Base-by-base conservation (phyloP, 2,113 vertebrate genomes). In the Poecilia latipinna region DNA sequence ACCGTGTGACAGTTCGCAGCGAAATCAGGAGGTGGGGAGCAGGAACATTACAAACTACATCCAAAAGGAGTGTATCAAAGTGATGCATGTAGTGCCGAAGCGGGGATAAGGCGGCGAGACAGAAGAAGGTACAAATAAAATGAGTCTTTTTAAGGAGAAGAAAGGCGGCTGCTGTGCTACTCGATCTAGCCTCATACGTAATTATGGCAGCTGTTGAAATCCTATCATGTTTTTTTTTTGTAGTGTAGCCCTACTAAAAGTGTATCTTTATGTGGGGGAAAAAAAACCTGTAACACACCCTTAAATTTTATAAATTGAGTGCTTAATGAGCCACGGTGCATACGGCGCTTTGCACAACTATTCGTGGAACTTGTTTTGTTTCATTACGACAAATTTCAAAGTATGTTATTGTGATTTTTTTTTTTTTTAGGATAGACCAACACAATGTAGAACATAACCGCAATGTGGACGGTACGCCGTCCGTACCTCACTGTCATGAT, bases 11-110 rank as follows among this genome's bases (percentile, higher is more conserved):
- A 74, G 72, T 67, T 42, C 15, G n/a, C 1, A 22, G 74, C 17
- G 17, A 48, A 80, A 79, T 88, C 61, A 75, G 60, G 65, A 73
- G 65, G 61, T 72, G 70, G 66, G 77, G 75, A 65, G 57, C 11
- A 71, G 76, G 65, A 51, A 77, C 32, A 75, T 63, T 61, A 70
- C 68, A 68, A 78, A 78, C 54, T n/a, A 77, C 60, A 74, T 32
- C 61, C 31, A 60, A 67, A 74, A 72, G 85, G 63, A 65, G 28
- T 65, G 22, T 26, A 78, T 86, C 72, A 79, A 66, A n/a, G 77
- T 70, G 76, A 80, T 74, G 68, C 42, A 68, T 57, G 19, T 72
- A 37, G 72, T 75, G 68, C 79, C 69, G 68, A 82, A 71, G 65
- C 31, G 8, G 74, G 54, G 65, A 83, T 89, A 71, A 71, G 74